phyloP scores from a whole-genome alignment of 2,113 vertebrate genomes.

The Oxygymnocypris stewartii region DNA sequence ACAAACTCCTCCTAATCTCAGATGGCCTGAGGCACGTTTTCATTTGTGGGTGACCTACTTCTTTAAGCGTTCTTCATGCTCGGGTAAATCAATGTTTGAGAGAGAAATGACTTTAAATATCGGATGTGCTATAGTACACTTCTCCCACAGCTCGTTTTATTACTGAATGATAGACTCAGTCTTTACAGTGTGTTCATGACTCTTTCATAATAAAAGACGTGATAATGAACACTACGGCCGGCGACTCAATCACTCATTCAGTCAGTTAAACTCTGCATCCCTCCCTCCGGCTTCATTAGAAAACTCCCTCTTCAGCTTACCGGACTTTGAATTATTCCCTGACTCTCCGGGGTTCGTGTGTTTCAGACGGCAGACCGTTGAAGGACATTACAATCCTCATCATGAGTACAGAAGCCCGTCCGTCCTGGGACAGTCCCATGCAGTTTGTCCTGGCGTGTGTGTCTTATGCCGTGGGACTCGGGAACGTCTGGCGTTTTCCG shows the following conservation, averaged over 20 bases:
- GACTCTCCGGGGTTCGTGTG: background rate
- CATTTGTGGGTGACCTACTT: too few species aligned
- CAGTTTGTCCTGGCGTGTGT: constrained; percentile 92
- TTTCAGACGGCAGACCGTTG: background rate
- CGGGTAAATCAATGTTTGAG: too few species aligned
- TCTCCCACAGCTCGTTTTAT: background rate
- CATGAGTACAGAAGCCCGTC: constrained; percentile 76
- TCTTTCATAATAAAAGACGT: background rate
- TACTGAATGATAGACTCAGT: background rate
- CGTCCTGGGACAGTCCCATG: constrained; percentile 82
- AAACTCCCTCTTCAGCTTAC: constrained; percentile 18
- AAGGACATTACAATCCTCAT: background rate
- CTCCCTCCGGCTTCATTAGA: constrained; percentile 47
- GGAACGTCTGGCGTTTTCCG: constrained; percentile 95
- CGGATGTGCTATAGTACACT: background rate
- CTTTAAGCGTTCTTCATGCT: too few species aligned
- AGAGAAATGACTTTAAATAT: too few species aligned
- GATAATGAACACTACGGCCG: background rate
- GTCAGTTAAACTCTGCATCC: constrained; percentile 23
- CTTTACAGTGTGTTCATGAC: background rate
- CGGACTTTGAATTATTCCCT: constrained; percentile 10
- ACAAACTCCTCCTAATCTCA: too few species aligned
- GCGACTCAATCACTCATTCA: constrained; percentile 56
- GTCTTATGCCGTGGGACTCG: constrained; percentile 90
- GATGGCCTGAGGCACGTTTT: too few species aligned